These are phyloP conservation scores for Phataginus tetradactyla DNA, from an alignment of 2,797 vertebrate genomes.

Conservation along the genomic window DNA sequence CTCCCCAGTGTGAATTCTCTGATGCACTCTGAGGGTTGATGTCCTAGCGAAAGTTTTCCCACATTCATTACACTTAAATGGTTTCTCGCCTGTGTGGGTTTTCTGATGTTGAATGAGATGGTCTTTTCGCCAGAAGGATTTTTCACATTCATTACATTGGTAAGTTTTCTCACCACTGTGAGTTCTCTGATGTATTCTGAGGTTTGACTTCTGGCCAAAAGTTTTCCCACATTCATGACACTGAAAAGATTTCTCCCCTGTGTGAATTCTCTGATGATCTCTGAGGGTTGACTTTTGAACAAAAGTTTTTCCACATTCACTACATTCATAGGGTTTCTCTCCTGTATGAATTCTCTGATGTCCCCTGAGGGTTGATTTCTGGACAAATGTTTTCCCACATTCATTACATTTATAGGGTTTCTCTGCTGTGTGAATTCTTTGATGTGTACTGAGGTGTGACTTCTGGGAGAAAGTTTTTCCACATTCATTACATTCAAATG, in stretches of 20 bases:
- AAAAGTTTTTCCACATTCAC: conserved; percentile 78
- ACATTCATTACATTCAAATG: conserved; percentile 64
- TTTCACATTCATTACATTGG: conserved; percentile 57
- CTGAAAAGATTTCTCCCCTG: conserved; percentile 74
- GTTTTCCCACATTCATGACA: conserved; percentile 68
- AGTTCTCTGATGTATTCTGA: conserved; percentile 70
- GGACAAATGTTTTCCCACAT: conserved; percentile 68
- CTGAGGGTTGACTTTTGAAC: conserved; percentile 78
- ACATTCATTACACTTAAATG: conserved; percentile 66
- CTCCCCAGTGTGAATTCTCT: conserved; percentile 63
- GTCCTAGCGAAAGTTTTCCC: conserved; percentile 56
- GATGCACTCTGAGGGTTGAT: conserved; percentile 60
- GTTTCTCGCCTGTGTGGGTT: conserved; percentile 61
- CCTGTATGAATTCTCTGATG: conserved; percentile 80
- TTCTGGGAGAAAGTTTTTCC: conserved; percentile 70
- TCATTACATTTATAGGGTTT: conserved; percentile 62
- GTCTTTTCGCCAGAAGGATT: conserved; percentile 59
- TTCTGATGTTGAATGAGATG: conserved; percentile 69
- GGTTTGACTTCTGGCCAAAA: conserved; percentile 73
- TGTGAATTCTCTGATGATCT: conserved; percentile 80
- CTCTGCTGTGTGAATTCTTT: conserved; percentile 64
- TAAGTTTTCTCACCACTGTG: conserved; percentile 68
- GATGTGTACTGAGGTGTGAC: conserved; percentile 59
- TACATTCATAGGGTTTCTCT: conserved; percentile 79
- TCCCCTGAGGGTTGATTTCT: conserved; percentile 71